Percentiles rank a stretch among this genome's conserved stretches.
phyloP scores from a whole-genome alignment of 1,140 invertebrate genomes.

The Glossosoma conforme region DNA sequence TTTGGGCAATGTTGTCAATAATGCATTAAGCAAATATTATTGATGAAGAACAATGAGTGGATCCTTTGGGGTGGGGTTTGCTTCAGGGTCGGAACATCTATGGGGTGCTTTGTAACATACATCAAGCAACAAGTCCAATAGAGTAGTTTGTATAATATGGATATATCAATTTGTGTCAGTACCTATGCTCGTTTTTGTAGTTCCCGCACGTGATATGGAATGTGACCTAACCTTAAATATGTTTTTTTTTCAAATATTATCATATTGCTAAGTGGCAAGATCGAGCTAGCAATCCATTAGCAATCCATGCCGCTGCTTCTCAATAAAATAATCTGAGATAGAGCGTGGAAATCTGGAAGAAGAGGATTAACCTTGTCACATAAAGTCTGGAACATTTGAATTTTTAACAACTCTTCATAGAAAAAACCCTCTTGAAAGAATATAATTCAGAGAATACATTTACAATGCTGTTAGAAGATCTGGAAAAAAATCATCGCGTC shows the following conservation, averaged over 20 bases:
- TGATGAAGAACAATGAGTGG: too few relatives aligned
- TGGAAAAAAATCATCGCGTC: too few relatives aligned
- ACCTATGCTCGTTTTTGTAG: slow-evolving; percentile 27
- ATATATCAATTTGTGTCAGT: slow-evolving; percentile 27
- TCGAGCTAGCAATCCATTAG: slow-evolving; percentile 39
- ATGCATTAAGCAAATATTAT: too few relatives aligned
- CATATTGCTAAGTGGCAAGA: slow-evolving; percentile 34
- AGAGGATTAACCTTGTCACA: slow-evolving; percentile 42
- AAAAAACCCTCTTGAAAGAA: too few relatives aligned
- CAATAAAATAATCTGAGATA: slow-evolving; percentile 65
- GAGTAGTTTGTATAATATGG: too few relatives aligned
- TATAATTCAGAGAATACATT: too few relatives aligned
- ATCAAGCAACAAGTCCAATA: slow-evolving; percentile 43
- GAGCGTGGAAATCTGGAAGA: slow-evolving; percentile 69
- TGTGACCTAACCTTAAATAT: slow-evolving; percentile 18
- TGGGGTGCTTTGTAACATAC: slow-evolving; percentile 32
- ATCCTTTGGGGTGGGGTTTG: too few relatives aligned
- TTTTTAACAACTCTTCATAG: background rate
- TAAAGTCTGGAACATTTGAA: background rate
- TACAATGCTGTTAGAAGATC: too few relatives aligned
- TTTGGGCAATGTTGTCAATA: too few relatives aligned
- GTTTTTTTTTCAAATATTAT: slow-evolving; percentile 15
- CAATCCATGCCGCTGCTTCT: slow-evolving; percentile 56
- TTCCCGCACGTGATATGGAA: too few relatives aligned
- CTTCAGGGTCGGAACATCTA: slow-evolving; percentile 11